Evolutionary conservation across 2,113 vertebrate species (phyloP).

Genomic region (Cyrtonyx montezumae): DNA sequence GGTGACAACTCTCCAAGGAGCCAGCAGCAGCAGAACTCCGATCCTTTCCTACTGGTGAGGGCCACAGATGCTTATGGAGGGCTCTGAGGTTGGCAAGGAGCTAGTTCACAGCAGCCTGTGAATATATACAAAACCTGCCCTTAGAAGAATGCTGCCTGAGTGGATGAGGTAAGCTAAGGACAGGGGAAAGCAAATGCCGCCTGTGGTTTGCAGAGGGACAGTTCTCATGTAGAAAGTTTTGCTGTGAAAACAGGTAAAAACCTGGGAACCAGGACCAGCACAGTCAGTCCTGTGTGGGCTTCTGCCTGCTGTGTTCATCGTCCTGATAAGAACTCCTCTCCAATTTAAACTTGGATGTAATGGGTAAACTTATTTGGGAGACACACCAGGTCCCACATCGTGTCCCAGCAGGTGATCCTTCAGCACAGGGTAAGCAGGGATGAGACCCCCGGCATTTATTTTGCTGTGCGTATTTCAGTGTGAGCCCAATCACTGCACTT

Average conservation of each 20-base stretch:
- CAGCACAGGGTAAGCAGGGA: accelerated
- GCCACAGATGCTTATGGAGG: neutral
- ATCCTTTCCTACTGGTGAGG: neutral
- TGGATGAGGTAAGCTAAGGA: neutral
- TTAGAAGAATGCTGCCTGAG: neutral
- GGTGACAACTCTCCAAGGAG: neutral
- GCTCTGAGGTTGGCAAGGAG: neutral
- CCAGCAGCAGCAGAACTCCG: neutral
- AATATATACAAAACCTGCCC: neutral
- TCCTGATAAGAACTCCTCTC: neutral
- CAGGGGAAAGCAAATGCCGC: accelerated
- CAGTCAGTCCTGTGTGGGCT: accelerated
- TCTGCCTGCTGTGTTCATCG: neutral
- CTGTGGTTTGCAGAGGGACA: neutral
- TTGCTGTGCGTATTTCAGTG: neutral
- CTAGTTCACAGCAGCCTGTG: neutral
- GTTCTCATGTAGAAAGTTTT: neutral
- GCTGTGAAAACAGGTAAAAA: neutral
- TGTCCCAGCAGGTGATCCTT: neutral
- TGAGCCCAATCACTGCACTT: neutral
- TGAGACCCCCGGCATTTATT: neutral
- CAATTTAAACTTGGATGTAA: neutral
- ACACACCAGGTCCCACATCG: neutral
- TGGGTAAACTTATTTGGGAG: neutral
- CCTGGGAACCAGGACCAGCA: neutral